Evolutionary conservation across 1,140 invertebrate species (phyloP).

Genomic region (Drosophila pruinosa): DNA sequence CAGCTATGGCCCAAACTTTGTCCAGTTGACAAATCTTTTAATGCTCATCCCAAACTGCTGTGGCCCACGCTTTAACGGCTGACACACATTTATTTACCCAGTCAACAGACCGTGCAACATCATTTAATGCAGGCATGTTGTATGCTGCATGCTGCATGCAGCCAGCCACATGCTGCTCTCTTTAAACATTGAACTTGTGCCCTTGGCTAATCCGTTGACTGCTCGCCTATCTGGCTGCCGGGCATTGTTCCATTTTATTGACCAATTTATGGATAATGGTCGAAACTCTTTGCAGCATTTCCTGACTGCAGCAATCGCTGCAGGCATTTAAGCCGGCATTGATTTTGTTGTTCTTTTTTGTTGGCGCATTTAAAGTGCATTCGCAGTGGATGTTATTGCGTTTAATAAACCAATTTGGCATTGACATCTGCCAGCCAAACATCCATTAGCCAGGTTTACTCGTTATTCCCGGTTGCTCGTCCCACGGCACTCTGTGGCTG

Average conservation of each 20-base stretch:
- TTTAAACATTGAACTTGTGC: constrained; percentile 1
- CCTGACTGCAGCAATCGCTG: not conserved
- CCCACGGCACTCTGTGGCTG: not conserved
- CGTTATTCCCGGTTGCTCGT: not conserved
- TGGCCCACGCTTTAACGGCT: not conserved
- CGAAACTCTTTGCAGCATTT: not conserved
- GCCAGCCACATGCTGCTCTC: not conserved
- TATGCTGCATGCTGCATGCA: not conserved
- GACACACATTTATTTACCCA: constrained; percentile 3
- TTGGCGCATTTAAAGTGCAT: constrained; percentile 37
- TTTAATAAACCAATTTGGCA: constrained; percentile 71
- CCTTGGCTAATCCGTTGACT: constrained; percentile 8
- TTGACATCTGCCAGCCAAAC: constrained; percentile 59
- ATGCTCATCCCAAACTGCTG: constrained; percentile 40
- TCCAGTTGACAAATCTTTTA: constrained; percentile 73
- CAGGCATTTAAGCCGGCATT: not conserved
- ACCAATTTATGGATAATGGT: constrained; percentile 26
- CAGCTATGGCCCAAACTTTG: constrained; percentile 53
- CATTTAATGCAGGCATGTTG: not conserved
- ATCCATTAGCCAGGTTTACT: constrained; percentile 56
- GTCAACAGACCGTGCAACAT: not conserved
- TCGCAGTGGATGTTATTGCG: constrained; percentile 44
- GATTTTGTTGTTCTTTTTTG: not conserved
- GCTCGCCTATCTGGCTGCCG: not conserved
- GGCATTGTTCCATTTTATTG: constrained; percentile 39